Evolutionary conservation across 2,113 vertebrate species (phyloP).

Genomic region (Calypte anna): DNA sequence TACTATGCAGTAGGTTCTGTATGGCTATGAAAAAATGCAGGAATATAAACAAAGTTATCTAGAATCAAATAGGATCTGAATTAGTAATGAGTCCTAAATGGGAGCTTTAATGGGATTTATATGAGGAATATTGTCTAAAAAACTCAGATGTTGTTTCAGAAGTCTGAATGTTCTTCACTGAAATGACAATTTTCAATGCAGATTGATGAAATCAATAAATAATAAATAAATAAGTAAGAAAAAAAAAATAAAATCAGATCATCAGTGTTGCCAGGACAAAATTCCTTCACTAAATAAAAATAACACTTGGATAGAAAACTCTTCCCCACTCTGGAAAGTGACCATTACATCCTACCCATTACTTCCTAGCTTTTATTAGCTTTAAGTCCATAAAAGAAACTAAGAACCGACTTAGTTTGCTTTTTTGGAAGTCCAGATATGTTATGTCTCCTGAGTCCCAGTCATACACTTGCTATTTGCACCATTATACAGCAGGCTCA

Average conservation of each 20-base stretch:
- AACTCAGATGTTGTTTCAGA: neutral
- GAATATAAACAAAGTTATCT: neutral
- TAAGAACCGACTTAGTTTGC: neutral
- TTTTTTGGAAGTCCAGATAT: neutral
- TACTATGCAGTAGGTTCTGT: neutral
- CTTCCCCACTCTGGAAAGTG: neutral
- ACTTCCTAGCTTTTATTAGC: neutral
- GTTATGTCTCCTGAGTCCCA: neutral
- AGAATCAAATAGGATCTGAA: neutral
- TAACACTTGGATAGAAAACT: neutral
- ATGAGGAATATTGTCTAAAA: neutral
- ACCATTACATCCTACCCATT: neutral
- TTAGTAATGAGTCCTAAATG: neutral
- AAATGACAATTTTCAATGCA: neutral
- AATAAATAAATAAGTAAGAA: no score
- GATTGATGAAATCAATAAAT: neutral
- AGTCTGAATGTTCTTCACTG: neutral
- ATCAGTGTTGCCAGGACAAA: neutral
- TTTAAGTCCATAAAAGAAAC: neutral
- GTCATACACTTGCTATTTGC: neutral
- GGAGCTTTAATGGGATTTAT: neutral
- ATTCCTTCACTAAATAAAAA: neutral
- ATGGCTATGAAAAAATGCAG: neutral
- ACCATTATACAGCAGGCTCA: neutral
- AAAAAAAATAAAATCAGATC: neutral